phyloP scores from a whole-genome alignment of 2,113 vertebrate genomes.

The Cisticola juncidis region DNA sequence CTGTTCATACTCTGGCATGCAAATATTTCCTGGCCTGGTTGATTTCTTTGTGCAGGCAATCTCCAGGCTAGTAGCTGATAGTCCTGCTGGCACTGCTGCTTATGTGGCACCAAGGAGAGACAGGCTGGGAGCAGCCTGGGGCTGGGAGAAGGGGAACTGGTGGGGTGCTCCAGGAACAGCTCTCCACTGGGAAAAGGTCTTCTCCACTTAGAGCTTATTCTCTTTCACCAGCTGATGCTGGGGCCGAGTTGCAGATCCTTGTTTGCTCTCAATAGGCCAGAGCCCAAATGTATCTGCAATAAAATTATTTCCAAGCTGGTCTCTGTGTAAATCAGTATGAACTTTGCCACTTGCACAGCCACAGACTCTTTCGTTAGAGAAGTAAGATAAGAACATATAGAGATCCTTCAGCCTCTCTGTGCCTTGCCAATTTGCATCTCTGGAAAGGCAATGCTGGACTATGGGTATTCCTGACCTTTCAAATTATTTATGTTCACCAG shows the following conservation, averaged over 20 bases:
- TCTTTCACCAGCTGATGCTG: neutral
- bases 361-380: neutral
- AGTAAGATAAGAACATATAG: neutral
- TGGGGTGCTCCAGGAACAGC: neutral
- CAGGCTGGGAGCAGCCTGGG: neutral
- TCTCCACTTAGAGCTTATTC: neutral
- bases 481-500: neutral
- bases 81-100: neutral
- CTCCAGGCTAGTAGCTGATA: neutral
- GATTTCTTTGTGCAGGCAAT: fast-evolving
- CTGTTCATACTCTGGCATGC: neutral
- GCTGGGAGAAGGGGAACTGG: neutral
- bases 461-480: neutral
- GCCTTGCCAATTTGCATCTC: neutral
- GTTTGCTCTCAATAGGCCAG: neutral
- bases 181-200: neutral
- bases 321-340: neutral
- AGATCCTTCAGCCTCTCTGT: neutral
- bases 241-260: neutral
- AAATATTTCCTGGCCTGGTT: neutral
- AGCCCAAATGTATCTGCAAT: neutral
- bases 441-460: neutral
- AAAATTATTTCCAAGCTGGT: neutral
- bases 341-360: neutral
- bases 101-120: neutral